Base-by-base conservation (phyloP, 1,140 invertebrate genomes). In the Hyles vespertilio region DNA sequence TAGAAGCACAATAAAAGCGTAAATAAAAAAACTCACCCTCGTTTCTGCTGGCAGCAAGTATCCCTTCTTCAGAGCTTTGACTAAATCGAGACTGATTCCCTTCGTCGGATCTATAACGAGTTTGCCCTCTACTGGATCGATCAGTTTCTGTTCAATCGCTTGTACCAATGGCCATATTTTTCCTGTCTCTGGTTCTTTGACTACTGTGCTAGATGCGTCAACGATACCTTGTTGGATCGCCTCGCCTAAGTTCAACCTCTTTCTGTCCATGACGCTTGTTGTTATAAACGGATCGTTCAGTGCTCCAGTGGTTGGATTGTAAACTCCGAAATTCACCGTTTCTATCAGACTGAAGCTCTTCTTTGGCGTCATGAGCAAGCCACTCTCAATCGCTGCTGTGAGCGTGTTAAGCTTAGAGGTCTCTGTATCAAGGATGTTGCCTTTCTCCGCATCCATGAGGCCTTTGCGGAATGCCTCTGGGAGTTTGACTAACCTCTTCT, bases 11-110 rank as follows among this genome's bases (percentile, higher is more conserved):
- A 63, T 61, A 63, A 60, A 67, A 56, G 56, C 69, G 58, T 73
- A 52, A 58, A 56, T n/a, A 55, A 61, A 60, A 33, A 67, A 71
- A 95, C 96, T 97, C 93, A 98, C 96, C 95, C 96, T 93, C 80
- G 95, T 94, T 92, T 96, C 95, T 81, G 96, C 96, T 81, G 96
- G 93, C 89, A 97, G 92, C 68, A 97, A 93, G 88, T 95, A 94
- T 75, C 96, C 96, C 85, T 94, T 93, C 78, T 97, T 94, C 78
- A 93, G 91, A 71, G 97, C 97, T 91, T 97, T 96, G 61, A 95
- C 89, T 78, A 98, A 93, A 90, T 96, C 94, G 69, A 97, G 91
- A 77, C 91, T 91, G 71, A 90, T 89, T 59, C 89, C 89, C 72
- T 91, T 91, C 72, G 92, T 91, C 59, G 91, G 91, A 77, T 94